Conservation (phyloP, 2,797 vertebrate genomes). For the Todus mexicanus region DNA sequence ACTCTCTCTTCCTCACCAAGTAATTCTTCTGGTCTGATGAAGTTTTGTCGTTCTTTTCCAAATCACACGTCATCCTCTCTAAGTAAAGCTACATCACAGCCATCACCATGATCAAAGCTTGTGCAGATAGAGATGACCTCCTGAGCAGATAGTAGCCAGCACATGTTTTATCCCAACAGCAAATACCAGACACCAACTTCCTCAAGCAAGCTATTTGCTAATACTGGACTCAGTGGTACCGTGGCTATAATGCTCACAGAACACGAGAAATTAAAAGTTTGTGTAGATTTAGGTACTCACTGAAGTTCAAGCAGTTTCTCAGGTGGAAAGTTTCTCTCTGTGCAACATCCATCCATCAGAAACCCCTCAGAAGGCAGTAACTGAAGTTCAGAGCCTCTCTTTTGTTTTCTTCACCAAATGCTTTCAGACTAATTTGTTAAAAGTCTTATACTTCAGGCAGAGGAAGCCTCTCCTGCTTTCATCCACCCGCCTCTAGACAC, state of each 20-base stretch:
- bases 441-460: neutral
- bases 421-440: neutral
- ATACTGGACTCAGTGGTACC: neutral
- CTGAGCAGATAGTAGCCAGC: neutral
- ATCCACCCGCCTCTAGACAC: neutral
- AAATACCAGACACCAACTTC: neutral
- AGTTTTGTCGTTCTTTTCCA: neutral
- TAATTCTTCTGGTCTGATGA: neutral
- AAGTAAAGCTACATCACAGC: neutral
- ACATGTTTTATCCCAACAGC: rapidly evolving
- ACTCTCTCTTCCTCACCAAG: neutral
- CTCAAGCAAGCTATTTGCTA: neutral
- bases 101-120: neutral
- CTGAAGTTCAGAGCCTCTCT: neutral
- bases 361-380: neutral
- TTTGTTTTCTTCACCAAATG: neutral
- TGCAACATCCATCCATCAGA: neutral
- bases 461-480: neutral
- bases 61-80: neutral
- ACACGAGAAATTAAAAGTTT: neutral
- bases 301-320: neutral
- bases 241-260: neutral
- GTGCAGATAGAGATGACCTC: neutral
- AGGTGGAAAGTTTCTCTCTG: neutral
- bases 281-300: neutral